Evolutionary conservation across 1,140 invertebrate genomes (phyloP).

Genomic region (Bombus sylvicola): DNA sequence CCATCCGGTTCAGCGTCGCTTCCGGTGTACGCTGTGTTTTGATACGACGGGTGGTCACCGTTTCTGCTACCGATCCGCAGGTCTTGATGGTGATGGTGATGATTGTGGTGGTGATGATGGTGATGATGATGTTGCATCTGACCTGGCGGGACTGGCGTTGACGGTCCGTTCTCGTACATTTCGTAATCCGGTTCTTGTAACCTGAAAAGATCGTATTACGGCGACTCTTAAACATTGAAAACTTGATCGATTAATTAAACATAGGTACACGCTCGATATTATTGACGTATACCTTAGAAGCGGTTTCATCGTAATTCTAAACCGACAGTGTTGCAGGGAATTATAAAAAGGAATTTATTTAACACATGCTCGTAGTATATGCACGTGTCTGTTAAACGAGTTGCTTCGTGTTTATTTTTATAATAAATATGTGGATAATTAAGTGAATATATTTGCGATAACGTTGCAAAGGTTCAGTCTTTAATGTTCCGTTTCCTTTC

Average conservation of each 20-base stretch:
- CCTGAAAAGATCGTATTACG: slow-evolving; percentile 64
- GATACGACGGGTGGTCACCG: slow-evolving; percentile 86
- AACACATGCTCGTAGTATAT: not conserved
- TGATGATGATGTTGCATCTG: slow-evolving; percentile 77
- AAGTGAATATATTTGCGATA: not conserved
- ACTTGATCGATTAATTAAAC: slow-evolving; percentile 3
- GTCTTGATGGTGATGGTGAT: slow-evolving; percentile 72
- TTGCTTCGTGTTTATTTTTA: not conserved
- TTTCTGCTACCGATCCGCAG: slow-evolving; percentile 77
- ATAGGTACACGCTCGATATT: not conserved
- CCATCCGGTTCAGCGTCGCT: slow-evolving; percentile 86
- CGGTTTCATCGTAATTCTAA: not conserved
- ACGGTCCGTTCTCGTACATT: slow-evolving; percentile 82
- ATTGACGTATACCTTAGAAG: not conserved
- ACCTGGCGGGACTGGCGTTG: slow-evolving; percentile 71
- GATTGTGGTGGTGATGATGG: slow-evolving; percentile 71
- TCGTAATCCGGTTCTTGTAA: slow-evolving; percentile 81
- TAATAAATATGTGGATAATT: not conserved
- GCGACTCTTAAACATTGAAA: not conserved
- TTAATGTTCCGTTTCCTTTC: not conserved
- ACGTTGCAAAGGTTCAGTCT: not conserved
- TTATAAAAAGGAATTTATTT: not conserved
- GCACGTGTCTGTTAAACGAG: not conserved
- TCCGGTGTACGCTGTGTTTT: slow-evolving; percentile 87
- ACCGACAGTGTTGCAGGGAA: not conserved